Base-by-base conservation (phyloP, 1,140 invertebrate species). In the Hermatobates lingyangjiaoensis region DNA sequence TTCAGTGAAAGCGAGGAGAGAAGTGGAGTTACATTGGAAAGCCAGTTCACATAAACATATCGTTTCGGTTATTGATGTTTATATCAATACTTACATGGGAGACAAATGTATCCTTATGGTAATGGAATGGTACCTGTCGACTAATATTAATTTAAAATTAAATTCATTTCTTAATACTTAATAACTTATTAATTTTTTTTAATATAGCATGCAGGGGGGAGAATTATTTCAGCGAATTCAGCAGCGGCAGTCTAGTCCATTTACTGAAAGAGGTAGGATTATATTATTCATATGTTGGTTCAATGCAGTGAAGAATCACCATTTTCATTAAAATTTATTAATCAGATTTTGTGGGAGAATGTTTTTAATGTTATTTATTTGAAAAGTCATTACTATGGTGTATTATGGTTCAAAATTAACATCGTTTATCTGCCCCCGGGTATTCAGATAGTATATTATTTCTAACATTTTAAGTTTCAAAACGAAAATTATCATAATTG, bases 141-240 rank as follows among this genome's bases (percentile, higher is more conserved):
- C 18, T 18, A 51, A 15, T 15, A 27, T 46, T n/a, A 34, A 34
- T 34, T 7, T 34, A n/a, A 34, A 34, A 34, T 34, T 34, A n/a
- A 10, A 10, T n/a, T 34, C 7, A 34, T 34, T 10, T 10, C n/a
- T 34, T 34, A 10, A 34, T 10, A 34, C n/a, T 34, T 10, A 34
- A 10, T 34, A 34, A 34, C n/a, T 34, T 20, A 20, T 14, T 50
- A n/a, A 54, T 49, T 51, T 51, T 60, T 59, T 56, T 58, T 55
- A 58, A 73, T 71, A 51, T 57, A 87, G 86, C 64, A 94, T 97
- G 89, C 88, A 93, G 65, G 93, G 93, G 39, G 93, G 93, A 2
- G 93, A 98, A 66, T 69, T 98, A 27, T 95, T 97, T 67, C 87
- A 90, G 63, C 76, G 91, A 63, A 98, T 98, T 66, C 91, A 97